Percentiles rank a stretch among this genome's conserved stretches.
Conservation (phyloP, 2,113 vertebrate genomes). For the Alethe diademata region DNA sequence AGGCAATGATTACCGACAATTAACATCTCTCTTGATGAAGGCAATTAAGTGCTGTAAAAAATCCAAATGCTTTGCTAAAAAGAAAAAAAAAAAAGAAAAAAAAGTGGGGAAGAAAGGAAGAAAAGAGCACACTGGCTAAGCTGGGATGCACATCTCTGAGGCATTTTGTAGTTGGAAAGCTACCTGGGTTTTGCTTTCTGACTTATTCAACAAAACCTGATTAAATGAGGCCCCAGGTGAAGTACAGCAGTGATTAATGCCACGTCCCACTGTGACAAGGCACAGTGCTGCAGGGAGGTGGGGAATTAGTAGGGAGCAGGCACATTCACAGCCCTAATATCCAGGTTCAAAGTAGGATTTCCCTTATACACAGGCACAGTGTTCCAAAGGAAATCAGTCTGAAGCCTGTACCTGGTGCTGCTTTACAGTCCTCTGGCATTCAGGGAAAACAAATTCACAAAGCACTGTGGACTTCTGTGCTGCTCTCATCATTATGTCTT, state of each 20-base stretch:
- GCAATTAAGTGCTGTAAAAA: constrained; percentile 46
- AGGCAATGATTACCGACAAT: constrained; percentile 18
- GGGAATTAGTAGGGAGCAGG: neutral
- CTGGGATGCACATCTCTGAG: neutral
- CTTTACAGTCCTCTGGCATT: neutral
- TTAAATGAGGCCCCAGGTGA: constrained; percentile 33
- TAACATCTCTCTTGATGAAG: constrained; percentile 33
- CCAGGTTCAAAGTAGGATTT: neutral
- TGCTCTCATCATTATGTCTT: neutral
- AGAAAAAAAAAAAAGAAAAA: neutral
- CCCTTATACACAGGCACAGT: neutral
- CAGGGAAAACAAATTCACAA: neutral
- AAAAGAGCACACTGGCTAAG: neutral
- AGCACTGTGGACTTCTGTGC: neutral
- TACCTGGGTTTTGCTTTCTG: constrained; percentile 24
- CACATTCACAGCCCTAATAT: neutral
- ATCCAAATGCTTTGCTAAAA: neutral
- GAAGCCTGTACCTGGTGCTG: neutral
- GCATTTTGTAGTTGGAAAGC: neutral
- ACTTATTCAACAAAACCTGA: neutral
- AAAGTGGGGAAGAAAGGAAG: neutral
- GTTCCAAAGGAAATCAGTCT: neutral
- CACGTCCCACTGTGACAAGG: neutral
- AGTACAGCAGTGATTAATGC: constrained; percentile 19
- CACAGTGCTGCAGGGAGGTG: neutral